phyloP scores from a whole-genome alignment of 2,888 invertebrate species.

The Macaria notata region DNA sequence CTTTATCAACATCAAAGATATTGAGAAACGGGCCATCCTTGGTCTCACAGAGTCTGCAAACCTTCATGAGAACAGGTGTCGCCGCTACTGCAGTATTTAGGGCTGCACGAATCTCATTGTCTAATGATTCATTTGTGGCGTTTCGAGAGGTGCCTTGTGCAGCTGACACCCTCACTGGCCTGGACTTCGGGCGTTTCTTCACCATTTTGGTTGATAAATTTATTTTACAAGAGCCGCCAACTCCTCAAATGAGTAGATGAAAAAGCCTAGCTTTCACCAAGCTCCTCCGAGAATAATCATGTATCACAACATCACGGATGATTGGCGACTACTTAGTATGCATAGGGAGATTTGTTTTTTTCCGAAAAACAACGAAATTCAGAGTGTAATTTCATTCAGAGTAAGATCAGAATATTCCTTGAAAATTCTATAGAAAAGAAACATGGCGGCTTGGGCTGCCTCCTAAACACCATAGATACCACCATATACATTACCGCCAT shows the following conservation, averaged over 20 bases:
- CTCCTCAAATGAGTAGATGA: not conserved
- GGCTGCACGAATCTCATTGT: conserved; percentile 48
- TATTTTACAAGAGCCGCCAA: conserved; percentile 9
- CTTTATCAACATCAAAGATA: conserved; percentile 69
- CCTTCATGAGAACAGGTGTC: conserved; percentile 51
- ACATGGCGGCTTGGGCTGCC: conserved; percentile 1
- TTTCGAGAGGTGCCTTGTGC: conserved; percentile 19
- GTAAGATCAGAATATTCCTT: no score
- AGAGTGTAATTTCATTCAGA: no score
- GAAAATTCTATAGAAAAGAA: not conserved
- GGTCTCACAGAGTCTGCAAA: conserved; percentile 72
- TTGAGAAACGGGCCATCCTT: conserved; percentile 77
- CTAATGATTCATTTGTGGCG: conserved; percentile 24
- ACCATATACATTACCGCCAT: not conserved
- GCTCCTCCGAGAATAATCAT: no score
- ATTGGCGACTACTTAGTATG: no score
- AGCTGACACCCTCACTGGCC: conserved; percentile 36
- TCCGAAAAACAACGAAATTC: no score
- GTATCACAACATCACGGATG: no score
- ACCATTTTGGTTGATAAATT: conserved; percentile 49
- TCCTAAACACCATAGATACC: no score
- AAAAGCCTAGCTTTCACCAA: not conserved
- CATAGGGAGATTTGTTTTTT: no score
- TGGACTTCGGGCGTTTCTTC: conserved; percentile 57
- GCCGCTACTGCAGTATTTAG: conserved; percentile 45